Evolutionary conservation across 2,888 invertebrate species (phyloP), one percentile per base, ranked within the genome.

Genomic region (Drosophila anomelani): DNA sequence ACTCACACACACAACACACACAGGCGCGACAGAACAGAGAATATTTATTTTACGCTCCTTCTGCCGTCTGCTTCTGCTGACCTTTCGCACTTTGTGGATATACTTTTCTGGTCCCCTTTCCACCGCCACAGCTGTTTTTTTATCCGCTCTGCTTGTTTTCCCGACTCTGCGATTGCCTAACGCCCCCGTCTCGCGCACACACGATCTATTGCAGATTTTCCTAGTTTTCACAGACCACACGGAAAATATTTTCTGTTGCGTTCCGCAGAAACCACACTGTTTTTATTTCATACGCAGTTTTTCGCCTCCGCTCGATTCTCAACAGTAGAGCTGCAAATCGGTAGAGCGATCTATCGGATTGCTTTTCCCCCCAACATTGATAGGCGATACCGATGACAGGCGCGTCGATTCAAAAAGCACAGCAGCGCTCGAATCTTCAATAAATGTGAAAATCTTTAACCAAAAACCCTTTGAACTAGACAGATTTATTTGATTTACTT

Each of bases 31-130:
- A 71, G 58, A 67, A 55, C 67, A 57, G 58, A 67, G 67, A 67
- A 68, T 55, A 69, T 62, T 61, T 66, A 41, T 72, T 69, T 32
- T 46, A 75, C 69, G 77, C 85, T 79, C 83, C 73, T 78, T 20
- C 20, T 64, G 59, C 53, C 41, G 63, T 58, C 62, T 46, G 44
- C 77, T 81, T 81, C 85, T 87, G 91, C 91, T 90, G 90, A 90
- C 91, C 91, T 91, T 91, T 91, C 85, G 76, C 85, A 91, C 88
- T 91, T 90, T 85, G 77, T 80, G 79, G 78, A 56, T 59, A 89
- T 80, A 81, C 78, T 85, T 89, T 89, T 80, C 76, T 78, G 59
- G 66, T 77, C 72, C 75, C 77, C 75, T 80, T 76, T 76, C 73
- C 78, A 78, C 75, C 73, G 60, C 70, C 71, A 70, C 85, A 80